phyloP scores from a whole-genome alignment of 2,888 invertebrate genomes.

The Trisateles emortualis region DNA sequence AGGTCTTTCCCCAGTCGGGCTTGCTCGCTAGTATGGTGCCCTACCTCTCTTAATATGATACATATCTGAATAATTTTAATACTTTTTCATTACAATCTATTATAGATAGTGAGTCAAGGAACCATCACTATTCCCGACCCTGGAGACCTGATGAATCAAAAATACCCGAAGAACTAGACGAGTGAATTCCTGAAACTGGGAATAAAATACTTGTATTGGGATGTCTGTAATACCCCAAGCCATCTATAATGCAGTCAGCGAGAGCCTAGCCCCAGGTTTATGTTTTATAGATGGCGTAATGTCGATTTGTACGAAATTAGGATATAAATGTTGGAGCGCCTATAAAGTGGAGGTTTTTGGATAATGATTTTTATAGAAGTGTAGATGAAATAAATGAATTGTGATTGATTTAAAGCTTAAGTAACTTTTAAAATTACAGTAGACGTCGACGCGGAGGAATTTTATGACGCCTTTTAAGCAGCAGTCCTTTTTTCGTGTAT shows the following conservation, averaged over 20 bases:
- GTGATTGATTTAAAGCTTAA: no score
- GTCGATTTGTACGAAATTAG: conserved; percentile 9
- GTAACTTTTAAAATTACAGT: no score
- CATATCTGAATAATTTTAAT: no score
- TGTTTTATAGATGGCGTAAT: conserved; percentile 20
- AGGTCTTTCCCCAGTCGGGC: no score
- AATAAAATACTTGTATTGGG: conserved; percentile 63
- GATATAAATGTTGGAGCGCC: conserved; percentile 12
- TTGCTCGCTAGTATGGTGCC: no score
- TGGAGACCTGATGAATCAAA: background rate
- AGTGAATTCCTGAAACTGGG: conserved; percentile 50
- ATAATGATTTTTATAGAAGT: conserved; percentile 8
- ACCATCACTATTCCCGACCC: background rate
- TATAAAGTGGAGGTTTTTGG: conserved; percentile 4
- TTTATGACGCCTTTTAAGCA: no score
- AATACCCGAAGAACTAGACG: conserved; percentile 5
- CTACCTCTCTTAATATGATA: no score
- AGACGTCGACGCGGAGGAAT: no score
- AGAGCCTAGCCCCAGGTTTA: conserved; percentile 53
- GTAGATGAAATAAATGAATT: background rate
- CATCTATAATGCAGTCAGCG: conserved; percentile 76
- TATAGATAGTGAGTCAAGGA: background rate
- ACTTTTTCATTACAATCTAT: no score
- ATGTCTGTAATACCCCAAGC: conserved; percentile 63
- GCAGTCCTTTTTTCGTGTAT: no score